Evolutionary conservation across 2,888 invertebrate species (phyloP), one percentile per base, ranked within the genome.

Genomic region (Luperina nickerlii): DNA sequence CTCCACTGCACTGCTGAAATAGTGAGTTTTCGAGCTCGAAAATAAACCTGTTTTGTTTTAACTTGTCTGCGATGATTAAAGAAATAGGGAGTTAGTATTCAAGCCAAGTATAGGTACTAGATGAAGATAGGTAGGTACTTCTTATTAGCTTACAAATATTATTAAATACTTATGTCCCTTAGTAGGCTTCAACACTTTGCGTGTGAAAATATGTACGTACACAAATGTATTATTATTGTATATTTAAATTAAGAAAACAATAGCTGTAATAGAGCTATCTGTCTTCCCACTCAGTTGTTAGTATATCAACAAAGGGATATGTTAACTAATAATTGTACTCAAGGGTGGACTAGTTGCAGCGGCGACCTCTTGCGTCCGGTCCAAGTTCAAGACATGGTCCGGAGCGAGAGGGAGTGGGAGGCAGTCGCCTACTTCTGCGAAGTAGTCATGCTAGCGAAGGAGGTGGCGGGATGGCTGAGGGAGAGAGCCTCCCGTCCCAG

Each of bases 301-400:
- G 11, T 48, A 78, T 71, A 63, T 74, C 48, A 81, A 74, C 68
- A 76, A 79, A 83, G 78, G 87, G 76, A 74, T 57, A 79, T 75
- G n/a, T 78, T 57, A 60, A 81, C 69, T 45, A 45, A 45, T 67
- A 77, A 88, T 81, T 87, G 68, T 83, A 74, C 70, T 88, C 80
- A 82, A 74, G 72, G 88, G 73, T 82, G 71, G 13, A 72, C 74
- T 78, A 76, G 69, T 84, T 81, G 72, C 32, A 32, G 32, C 32
- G 32, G 32, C 32, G 32, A 32, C 32, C 32, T 32, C 32, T 32
- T 32, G 32, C 32, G 32, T 32, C 32, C 32, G 1, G 32, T 1
- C 32, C 32, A 32, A 32, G 32, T 32, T 32, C 32, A 32, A 32
- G 32, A 0, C 32, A 32, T 32, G 32, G 32, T 32, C 32, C 32